Base-by-base conservation (phyloP, 2,888 invertebrate species). In the Leptodirus hochenwartii region DNA sequence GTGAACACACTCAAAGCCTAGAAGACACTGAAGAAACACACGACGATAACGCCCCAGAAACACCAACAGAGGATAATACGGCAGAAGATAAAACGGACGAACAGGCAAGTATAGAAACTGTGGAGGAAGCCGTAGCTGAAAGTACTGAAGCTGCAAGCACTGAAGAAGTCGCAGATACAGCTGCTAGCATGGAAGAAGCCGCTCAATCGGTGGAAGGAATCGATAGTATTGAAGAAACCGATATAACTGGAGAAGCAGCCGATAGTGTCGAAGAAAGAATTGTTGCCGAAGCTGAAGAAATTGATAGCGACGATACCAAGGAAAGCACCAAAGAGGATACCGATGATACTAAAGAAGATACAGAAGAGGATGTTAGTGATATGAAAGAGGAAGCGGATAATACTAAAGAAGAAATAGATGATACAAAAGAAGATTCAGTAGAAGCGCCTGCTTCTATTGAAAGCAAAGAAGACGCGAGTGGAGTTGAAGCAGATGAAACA, bases 31-130 rank as follows among this genome's bases (percentile, higher is more conserved):
- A 44, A 20, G 47, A 47, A 35, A 53, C 44, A 29, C 47, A 13
- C 37, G 39, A 23, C 38, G 38, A 27, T 36, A 34, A 49, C 41
- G 48, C 59, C 45, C 51, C 53, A 48, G 58, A 59, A 47, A 55
- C 59, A 50, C 57, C 57, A 50, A 54, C 53, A 44, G 51, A 54
- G 45, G 58, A 54, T 41, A 55, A 58, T 36, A 54, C 53, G 15
- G 46, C 47, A 15, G 47, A 38, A 44, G 43, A 36, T 45, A 47
- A 34, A 33, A 34, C 33, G 27, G 38, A 33, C 29, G 40, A 36
- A 37, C 37, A 41, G 25, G 38, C 38, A 31, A 37, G 35, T 20
- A 37, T 29, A 11, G 27, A 29, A 33, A 20, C 8, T 20, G 20
- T 20, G 13, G 27, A 15, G 17, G 12, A 31, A 24, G 25, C 25